phyloP scores from a whole-genome alignment of 2,888 invertebrate genomes.

The Nasonovia ribisnigri region DNA sequence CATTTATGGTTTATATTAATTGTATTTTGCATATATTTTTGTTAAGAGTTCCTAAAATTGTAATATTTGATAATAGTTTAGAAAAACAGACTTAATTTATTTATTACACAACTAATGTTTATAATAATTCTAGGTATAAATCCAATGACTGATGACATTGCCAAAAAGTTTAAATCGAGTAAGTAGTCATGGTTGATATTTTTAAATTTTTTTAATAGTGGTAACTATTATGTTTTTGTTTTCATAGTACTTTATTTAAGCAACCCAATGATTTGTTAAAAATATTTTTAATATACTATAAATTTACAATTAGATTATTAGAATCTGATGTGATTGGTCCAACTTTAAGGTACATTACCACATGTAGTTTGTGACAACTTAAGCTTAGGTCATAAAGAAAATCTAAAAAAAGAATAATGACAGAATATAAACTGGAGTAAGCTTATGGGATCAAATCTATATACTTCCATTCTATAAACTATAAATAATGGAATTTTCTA shows the following conservation, averaged over 20 bases:
- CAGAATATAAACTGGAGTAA: too few species aligned
- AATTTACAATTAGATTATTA: too few species aligned
- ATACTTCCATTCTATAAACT: too few species aligned
- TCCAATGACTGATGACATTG: rapidly evolving
- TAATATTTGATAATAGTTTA: background rate
- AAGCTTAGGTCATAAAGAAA: too few species aligned
- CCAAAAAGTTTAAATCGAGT: background rate
- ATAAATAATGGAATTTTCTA: too few species aligned
- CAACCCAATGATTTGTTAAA: background rate
- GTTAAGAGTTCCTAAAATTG: background rate
- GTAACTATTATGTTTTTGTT: background rate
- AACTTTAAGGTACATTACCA: background rate
- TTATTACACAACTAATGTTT: background rate
- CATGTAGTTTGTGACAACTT: too few species aligned
- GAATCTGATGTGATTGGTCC: background rate
- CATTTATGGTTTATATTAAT: background rate
- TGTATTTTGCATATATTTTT: too few species aligned
- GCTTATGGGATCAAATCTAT: too few species aligned
- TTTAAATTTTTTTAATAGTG: background rate
- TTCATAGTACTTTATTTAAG: background rate
- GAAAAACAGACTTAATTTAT: background rate
- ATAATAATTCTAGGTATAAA: background rate
- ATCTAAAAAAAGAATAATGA: too few species aligned
- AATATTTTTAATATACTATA: background rate
- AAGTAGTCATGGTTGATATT: background rate